Evolutionary conservation across 2,113 vertebrate genomes (phyloP), one percentile per base, ranked within the genome.

Genomic region (Garra rufa): DNA sequence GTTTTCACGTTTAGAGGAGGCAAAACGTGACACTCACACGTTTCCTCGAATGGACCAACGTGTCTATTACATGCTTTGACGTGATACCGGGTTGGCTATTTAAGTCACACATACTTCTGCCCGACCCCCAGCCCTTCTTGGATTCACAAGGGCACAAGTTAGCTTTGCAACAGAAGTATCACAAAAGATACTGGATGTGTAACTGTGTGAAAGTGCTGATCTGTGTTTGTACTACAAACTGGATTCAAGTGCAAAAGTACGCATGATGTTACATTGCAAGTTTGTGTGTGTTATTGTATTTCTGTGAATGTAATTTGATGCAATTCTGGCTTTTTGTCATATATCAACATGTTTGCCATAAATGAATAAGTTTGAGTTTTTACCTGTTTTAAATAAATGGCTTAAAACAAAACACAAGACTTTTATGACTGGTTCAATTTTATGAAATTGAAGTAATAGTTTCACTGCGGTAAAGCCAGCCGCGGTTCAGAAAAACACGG

Each of bases 21-120:
- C n/a, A n/a, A n/a, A n/a, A n/a, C n/a, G n/a, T n/a, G n/a, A n/a
- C n/a, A n/a, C n/a, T n/a, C n/a, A n/a, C n/a, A n/a, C n/a, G n/a
- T n/a, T n/a, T n/a, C n/a, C n/a, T n/a, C n/a, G n/a, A n/a, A n/a
- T n/a, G n/a, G n/a, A n/a, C n/a, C n/a, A n/a, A n/a, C n/a, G n/a
- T n/a, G n/a, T n/a, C n/a, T n/a, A n/a, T n/a, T n/a, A n/a, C n/a
- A n/a, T n/a, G n/a, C n/a, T n/a, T n/a, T n/a, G n/a, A n/a, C n/a
- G n/a, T n/a, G n/a, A n/a, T n/a, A n/a, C n/a, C n/a, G n/a, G n/a
- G n/a, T n/a, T n/a, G n/a, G 44, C 73, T 75, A 75, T 75, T 50
- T 75, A 24, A 48, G 71, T 48, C 71, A 28, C n/a, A 15, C 71
- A 75, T 75, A 28, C 44, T 75, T 26, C 73, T 50, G 28, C 50